A percentile compares a stretch with the other conserved stretches of the same genome.
phyloP scores from a whole-genome alignment of 1,140 invertebrate genomes.

The Papilio polytes region DNA sequence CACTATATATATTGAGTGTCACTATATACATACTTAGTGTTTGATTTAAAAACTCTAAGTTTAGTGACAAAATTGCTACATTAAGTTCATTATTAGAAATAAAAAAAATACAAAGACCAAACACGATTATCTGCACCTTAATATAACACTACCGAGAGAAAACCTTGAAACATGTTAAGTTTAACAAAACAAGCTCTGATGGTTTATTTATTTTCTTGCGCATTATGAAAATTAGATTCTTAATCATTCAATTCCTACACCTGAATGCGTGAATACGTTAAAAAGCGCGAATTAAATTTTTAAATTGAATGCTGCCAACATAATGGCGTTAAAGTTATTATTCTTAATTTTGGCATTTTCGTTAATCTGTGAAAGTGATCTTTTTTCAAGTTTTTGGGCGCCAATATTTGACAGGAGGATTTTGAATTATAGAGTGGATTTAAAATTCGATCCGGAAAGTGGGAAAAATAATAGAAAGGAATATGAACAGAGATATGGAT shows the following conservation, averaged over 20 bases:
- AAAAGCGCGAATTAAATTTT: not conserved
- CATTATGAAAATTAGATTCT: conserved; percentile 22
- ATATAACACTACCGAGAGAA: conserved; percentile 40
- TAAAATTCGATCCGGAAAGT: conserved; percentile 61
- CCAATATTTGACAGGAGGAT: conserved; percentile 72
- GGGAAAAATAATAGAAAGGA: conserved; percentile 57
- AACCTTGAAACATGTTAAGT: conserved; percentile 53
- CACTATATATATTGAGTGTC: too few relatives aligned
- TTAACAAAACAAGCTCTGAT: conserved; percentile 50
- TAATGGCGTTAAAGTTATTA: conserved; percentile 50
- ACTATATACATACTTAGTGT: too few relatives aligned
- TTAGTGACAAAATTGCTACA: too few relatives aligned
- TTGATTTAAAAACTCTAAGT: too few relatives aligned
- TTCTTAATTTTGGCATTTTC: conserved; percentile 53
- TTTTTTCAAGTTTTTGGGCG: conserved; percentile 77
- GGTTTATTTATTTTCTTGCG: conserved; percentile 39
- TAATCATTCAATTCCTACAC: conserved; percentile 3
- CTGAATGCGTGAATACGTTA: conserved; percentile 9
- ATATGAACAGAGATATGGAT: conserved; percentile 64
- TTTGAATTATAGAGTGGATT: conserved; percentile 69
- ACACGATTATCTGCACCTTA: conserved; percentile 42
- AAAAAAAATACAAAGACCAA: not conserved
- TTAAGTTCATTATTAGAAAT: not conserved
- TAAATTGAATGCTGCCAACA: not conserved
- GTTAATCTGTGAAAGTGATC: conserved; percentile 53